Conservation (phyloP, 2,888 invertebrate genomes). For the Oscheius myriophilus region DNA sequence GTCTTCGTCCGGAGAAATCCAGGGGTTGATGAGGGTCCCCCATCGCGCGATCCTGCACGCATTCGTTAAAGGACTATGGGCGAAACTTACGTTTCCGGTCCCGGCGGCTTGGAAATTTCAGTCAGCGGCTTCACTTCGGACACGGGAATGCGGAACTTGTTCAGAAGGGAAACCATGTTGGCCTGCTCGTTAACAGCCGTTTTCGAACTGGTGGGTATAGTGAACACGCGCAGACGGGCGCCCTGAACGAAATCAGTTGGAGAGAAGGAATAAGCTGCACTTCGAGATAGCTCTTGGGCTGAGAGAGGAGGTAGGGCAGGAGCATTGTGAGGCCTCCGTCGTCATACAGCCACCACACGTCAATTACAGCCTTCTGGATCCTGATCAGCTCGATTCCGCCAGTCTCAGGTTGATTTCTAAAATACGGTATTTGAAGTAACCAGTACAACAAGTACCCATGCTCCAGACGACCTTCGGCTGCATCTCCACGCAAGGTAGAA, state of each 20-base stretch:
- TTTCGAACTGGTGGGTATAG: conserved; percentile 61
- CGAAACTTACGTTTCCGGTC: too few relatives aligned
- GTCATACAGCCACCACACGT: conserved; percentile 87
- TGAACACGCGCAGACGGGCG: conserved; percentile 66
- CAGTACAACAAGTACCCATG: not conserved
- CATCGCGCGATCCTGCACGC: conserved; percentile 51
- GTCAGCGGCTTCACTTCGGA: not conserved
- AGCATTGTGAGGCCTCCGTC: conserved; percentile 77
- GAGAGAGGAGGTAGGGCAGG: conserved; percentile 66
- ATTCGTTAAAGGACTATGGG: not conserved
- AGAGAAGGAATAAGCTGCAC: conserved; percentile 14
- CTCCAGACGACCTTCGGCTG: too few relatives aligned
- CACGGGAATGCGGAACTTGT: conserved; percentile 91
- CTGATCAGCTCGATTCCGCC: not conserved
- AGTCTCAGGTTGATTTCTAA: conserved; percentile 63
- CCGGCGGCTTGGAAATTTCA: not conserved
- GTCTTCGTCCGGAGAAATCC: conserved; percentile 46
- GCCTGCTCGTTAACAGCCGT: conserved; percentile 66
- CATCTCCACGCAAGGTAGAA: too few relatives aligned
- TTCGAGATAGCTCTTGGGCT: conserved; percentile 65
- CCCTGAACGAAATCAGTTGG: conserved; percentile 25
- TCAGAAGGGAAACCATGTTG: conserved; percentile 88
- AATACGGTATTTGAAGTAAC: conserved; percentile 49
- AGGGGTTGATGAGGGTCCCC: conserved; percentile 60
- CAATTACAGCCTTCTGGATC: conserved; percentile 38